Evolutionary conservation across 2,113 vertebrate genomes (phyloP).

Genomic region (Coturnix japonica): DNA sequence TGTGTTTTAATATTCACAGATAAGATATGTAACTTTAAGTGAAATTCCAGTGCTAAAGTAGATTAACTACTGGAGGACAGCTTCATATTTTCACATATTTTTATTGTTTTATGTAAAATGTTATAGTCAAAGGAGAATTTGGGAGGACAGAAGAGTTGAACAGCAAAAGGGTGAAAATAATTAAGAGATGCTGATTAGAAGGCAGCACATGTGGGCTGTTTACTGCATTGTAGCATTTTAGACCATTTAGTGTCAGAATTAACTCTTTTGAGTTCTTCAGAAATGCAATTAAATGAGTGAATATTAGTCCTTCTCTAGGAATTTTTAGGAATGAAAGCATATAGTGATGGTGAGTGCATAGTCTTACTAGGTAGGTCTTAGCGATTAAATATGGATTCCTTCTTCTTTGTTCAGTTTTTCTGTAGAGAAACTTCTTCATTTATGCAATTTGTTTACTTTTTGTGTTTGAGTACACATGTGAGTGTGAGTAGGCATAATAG

Average conservation of each 20-base stretch:
- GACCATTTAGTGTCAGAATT: not conserved
- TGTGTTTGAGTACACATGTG: not conserved
- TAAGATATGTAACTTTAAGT: not conserved
- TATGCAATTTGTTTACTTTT: not conserved
- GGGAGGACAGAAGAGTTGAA: not conserved
- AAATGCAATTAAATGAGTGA: not conserved
- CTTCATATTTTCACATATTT: slow-evolving; percentile 3
- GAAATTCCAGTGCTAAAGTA: not conserved
- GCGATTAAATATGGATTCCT: not conserved
- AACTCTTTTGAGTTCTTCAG: not conserved
- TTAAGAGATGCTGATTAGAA: slow-evolving; percentile 1
- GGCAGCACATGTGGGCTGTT: not conserved
- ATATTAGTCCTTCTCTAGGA: not conserved
- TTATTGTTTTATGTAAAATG: not conserved
- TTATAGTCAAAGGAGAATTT: not conserved
- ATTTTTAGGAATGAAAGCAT: not conserved
- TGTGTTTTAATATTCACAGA: not conserved
- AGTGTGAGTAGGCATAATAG: not conserved
- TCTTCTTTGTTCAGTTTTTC: not conserved
- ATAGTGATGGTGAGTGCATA: not conserved
- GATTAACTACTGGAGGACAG: not conserved
- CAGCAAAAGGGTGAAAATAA: slow-evolving; percentile 22
- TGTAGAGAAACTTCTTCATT: not conserved
- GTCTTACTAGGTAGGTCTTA: not conserved
- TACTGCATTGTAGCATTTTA: not conserved